A percentile compares a stretch with the other conserved stretches of the same genome.
phyloP scores from a whole-genome alignment of 64 coral and sea anemone genomes.

The Stichodactyla helianthus region DNA sequence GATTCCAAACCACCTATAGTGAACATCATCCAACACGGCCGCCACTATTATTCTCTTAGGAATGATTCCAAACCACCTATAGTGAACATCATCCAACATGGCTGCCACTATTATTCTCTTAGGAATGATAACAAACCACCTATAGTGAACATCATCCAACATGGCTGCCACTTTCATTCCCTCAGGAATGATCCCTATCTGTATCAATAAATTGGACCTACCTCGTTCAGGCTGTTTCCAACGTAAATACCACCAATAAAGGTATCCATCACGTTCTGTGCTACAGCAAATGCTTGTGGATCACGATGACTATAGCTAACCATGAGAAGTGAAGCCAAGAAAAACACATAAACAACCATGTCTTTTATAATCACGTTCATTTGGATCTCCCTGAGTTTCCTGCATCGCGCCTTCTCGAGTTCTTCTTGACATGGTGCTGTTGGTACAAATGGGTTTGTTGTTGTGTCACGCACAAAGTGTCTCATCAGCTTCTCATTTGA shows the following conservation, averaged over 20 bases:
- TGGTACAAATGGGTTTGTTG: background rate
- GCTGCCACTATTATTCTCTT: background rate
- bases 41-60: background rate
- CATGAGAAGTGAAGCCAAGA: slow-evolving; percentile 38
- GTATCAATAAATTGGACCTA: background rate
- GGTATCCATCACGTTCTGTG: slow-evolving; percentile 46
- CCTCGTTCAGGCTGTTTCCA: slow-evolving; percentile 30
- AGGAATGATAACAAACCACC: background rate
- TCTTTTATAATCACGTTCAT: slow-evolving; percentile 35
- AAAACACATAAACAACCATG: slow-evolving; percentile 41
- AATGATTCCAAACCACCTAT: too few species aligned
- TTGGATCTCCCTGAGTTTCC: slow-evolving; percentile 33
- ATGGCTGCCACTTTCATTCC: background rate
- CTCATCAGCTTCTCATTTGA: background rate
- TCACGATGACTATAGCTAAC: slow-evolving; percentile 56
- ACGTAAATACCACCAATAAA: slow-evolving; percentile 45
- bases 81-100: too few species aligned
- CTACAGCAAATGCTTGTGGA: slow-evolving; percentile 44
- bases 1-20: too few species aligned
- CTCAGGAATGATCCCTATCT: too few species aligned
- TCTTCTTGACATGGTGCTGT: slow-evolving; percentile 22
- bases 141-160: background rate
- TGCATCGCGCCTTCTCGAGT: slow-evolving; percentile 23
- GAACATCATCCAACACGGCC: background rate
- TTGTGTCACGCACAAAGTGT: background rate